Evolutionary conservation across 2,113 vertebrate genomes (phyloP), one percentile per base, ranked within the genome.

Genomic region (Ginglymostoma cirratum): DNA sequence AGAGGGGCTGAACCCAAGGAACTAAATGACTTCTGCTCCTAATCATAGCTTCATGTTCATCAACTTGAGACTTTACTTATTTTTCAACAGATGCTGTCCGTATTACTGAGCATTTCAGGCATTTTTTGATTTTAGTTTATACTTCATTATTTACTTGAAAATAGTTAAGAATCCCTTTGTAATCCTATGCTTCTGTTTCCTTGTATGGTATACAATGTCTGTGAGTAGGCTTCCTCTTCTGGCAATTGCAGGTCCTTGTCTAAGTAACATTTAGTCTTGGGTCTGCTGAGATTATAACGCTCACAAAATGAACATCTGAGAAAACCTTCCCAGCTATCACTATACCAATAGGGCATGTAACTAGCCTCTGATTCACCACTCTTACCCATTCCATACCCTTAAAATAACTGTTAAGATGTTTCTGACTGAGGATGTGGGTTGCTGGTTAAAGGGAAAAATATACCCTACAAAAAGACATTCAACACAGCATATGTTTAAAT

Each of bases 381-480:
- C 24, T 24, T 61, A 0, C 23, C 69, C 6, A 42, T 17, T 21
- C 80, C 38, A 17, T 3, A 30, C n/a, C n/a, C 83, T 27, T 48
- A 24, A 92, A 61, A 66, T 30, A 65, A 92, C 86, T 80, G 55
- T 61, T 55, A 89, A 8, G 27, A 89, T 30, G 27, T 48, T 89
- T 89, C 19, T 48, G 86, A 66, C 52, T 66, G 30, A 92, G 27
- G 27, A 66, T n/a, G 61, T 66, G 61, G 89, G 55, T 55, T 92
- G 30, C 55, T 92, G 89, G 52, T 92, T 66, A 24, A 66, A 66
- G 38, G 89, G 55, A 92, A 92, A 92, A 89, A 23, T 92, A 92
- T 66, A 89, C 45, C 27, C 86, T 89, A 12, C 86, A 55, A 89
- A 45, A 48, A 34, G 52, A 10, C 52, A 21, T 66, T n/a, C 30